Conservation (phyloP, 2,888 invertebrate species). For the Phyto melanocephala region DNA sequence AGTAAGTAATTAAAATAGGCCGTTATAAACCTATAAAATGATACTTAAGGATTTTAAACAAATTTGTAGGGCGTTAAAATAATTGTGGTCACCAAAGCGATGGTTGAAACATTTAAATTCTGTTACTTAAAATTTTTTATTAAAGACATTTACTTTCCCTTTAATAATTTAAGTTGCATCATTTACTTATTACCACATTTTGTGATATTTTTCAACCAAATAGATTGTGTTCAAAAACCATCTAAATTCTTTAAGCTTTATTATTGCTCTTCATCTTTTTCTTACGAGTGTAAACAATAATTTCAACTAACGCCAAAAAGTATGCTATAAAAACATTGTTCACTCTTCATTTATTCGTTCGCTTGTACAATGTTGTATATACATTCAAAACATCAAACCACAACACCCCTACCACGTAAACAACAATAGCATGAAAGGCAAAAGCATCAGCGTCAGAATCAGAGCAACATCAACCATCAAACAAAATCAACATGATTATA, state of each 20-base stretch:
- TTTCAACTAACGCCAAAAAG: constrained; percentile 8
- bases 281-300: background rate
- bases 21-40: background rate
- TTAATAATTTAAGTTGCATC: background rate
- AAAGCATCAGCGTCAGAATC: too few relatives aligned
- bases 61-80: too few relatives aligned
- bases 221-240: background rate
- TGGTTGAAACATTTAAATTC: too few relatives aligned
- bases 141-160: background rate
- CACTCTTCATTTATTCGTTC: background rate
- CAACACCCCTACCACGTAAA: background rate
- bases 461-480: background rate
- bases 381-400: background rate
- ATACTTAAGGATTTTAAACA: background rate
- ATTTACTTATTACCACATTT: background rate
- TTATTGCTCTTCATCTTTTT: background rate
- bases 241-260: background rate
- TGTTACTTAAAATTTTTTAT: background rate
- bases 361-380: background rate
- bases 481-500: constrained; percentile 14
- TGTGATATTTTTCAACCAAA: background rate
- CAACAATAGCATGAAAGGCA: too few relatives aligned
- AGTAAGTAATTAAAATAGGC: background rate
- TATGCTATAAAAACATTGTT: constrained; percentile 18
- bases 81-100: too few relatives aligned